A percentile compares a stretch with the other conserved stretches of the same genome.
These are phyloP conservation scores for Microctenopoma steveboyesi DNA, from an alignment of 2,797 vertebrate species.

Conservation along the genomic window DNA sequence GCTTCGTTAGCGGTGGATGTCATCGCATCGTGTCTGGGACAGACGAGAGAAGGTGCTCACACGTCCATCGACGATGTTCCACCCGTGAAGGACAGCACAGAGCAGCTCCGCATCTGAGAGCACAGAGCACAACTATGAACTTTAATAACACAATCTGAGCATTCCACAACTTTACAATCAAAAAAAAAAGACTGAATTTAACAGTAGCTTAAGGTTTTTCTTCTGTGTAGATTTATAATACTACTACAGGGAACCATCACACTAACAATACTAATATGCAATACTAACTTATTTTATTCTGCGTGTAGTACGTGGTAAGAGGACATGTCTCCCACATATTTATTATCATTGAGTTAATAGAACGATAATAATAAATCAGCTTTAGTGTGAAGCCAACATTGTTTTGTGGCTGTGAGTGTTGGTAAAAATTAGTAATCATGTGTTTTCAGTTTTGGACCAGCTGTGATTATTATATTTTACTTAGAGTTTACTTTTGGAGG, in stretches of 20 bases:
- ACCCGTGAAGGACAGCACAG: conserved; percentile 83
- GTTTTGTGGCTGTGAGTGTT: conserved; percentile 53
- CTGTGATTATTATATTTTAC: conserved; percentile 68
- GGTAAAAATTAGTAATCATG: conserved; percentile 42
- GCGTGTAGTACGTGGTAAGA: conserved; percentile 28
- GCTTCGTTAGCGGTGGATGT: conserved; percentile 90
- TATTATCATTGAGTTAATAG: conserved; percentile 49
- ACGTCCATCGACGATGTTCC: conserved; percentile 83
- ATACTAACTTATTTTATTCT: conserved; percentile 54
- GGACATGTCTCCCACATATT: conserved; percentile 44
- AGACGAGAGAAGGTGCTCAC: conserved; percentile 91
- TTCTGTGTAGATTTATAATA: conserved; percentile 8
- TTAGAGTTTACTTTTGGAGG: conserved; percentile 69
- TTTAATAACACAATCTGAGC: conserved; percentile 53
- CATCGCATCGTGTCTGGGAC: conserved; percentile 92
- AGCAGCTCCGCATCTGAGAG: conserved; percentile 80
- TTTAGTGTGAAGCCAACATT: conserved; percentile 3
- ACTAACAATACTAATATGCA: neutral
- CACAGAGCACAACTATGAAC: conserved; percentile 36
- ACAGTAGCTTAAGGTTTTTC: conserved; percentile 13
- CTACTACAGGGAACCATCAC: neutral
- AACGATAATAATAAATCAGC: conserved; percentile 16
- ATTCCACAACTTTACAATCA: conserved; percentile 74
- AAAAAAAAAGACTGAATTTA: conserved; percentile 51
- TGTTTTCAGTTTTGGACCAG: conserved; percentile 80